Conservation (phyloP, 2,113 vertebrate genomes). For the Nipponia nippon region DNA sequence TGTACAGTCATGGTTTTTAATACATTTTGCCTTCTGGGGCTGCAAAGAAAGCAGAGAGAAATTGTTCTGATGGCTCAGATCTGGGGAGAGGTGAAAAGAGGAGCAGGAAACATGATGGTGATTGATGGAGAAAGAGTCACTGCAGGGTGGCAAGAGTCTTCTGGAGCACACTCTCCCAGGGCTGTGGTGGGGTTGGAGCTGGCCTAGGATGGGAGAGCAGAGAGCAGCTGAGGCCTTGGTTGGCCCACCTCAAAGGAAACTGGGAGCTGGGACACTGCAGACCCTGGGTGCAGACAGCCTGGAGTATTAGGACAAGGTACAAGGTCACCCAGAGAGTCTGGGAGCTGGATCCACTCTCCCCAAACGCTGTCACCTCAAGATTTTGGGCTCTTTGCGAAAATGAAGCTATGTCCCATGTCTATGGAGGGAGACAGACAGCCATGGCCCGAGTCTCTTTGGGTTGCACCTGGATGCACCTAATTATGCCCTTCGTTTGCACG, state of each 20-base stretch:
- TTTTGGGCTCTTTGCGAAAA: not conserved
- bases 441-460: rapidly evolving
- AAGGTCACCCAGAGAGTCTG: not conserved
- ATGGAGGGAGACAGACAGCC: not conserved
- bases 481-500: rapidly evolving
- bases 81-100: not conserved
- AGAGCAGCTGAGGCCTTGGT: not conserved
- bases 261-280: not conserved
- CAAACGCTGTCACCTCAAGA: not conserved
- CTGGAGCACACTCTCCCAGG: not conserved
- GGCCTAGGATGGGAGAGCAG: not conserved
- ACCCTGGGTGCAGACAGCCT: not conserved
- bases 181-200: not conserved
- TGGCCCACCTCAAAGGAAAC: not conserved
- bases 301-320: not conserved
- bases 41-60: not conserved
- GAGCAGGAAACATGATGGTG: not conserved
- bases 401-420: not conserved
- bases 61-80: not conserved
- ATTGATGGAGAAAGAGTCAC: not conserved
- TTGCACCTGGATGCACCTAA: not conserved
- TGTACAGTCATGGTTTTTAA: not conserved
- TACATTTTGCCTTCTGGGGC: not conserved
- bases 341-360: not conserved
- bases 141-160: rapidly evolving